A percentile compares a stretch with the other conserved stretches of the same genome.
phyloP scores from a whole-genome alignment of 37 sponge, comb jelly and placozoan genomes.

The Bolinopsis microptera region DNA sequence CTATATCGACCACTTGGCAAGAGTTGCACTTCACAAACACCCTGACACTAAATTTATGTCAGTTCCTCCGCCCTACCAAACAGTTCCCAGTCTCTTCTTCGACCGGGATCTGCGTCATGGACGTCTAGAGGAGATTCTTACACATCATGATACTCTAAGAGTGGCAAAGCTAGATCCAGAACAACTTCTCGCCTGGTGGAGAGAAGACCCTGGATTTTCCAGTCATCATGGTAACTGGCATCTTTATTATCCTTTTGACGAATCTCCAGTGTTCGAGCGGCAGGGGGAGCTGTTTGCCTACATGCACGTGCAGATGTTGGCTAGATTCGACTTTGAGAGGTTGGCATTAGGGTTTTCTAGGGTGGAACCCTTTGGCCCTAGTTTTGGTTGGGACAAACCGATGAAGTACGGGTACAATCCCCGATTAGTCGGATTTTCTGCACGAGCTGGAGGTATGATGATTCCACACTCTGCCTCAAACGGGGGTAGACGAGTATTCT shows the following conservation, averaged over 20 bases:
- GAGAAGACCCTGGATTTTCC: background rate
- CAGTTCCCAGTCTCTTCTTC: background rate
- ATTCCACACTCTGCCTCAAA: background rate
- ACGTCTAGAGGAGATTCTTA: too few species aligned
- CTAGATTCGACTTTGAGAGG: conserved; percentile 27
- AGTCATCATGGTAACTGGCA: conserved; percentile 21
- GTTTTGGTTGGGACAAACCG: background rate
- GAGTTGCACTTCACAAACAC: background rate
- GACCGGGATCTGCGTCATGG: background rate
- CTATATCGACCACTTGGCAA: background rate
- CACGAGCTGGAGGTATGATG: background rate
- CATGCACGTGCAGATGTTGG: conserved; percentile 51
- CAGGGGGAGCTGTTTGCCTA: conserved; percentile 20
- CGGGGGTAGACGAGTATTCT: background rate
- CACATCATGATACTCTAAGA: background rate
- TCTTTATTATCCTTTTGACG: background rate
- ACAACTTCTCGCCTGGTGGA: background rate
- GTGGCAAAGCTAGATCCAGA: background rate
- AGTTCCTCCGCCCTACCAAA: background rate
- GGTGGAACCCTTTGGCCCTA: background rate
- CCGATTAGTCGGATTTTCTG: background rate
- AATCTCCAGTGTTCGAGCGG: background rate
- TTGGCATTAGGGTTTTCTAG: background rate
- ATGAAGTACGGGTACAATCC: background rate
- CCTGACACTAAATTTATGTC: background rate